Base-by-base conservation (phyloP, 2,888 invertebrate genomes). In the Rhamphomyia laevipes region DNA sequence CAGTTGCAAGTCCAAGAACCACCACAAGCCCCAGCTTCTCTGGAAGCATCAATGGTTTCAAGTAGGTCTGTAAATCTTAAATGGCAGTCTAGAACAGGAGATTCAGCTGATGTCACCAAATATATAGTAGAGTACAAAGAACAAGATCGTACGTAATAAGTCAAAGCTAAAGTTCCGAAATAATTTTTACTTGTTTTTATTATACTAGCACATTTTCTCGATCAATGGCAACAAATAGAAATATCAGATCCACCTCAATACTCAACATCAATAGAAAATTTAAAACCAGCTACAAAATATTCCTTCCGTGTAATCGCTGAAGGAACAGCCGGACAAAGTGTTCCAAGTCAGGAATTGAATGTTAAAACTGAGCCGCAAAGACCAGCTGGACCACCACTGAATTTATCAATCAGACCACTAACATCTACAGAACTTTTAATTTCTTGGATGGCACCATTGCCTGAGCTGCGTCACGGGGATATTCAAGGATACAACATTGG, bases 401-500 rank as follows among this genome's bases (percentile, higher is more conserved):
- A 78, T 65, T 70, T 82, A n/a, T 74, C 76, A 27, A 82, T 81
- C 1, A 72, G 82, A 44, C 78, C 86, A 1, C 72, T 84, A 16
- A 83, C 84, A 0, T 85, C 86, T 7, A 82, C 82, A 3, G 82
- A 84, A 63, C 72, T 87, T 12, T 69, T 82, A 33, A 78, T 87
- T 11, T 82, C 81, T 10, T 87, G 87, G 81, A 73, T 80, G 55
- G 82, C 86, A 1, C 87, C 87, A 0, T 59, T 80, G 15, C 68
- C 75, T 0, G 83, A 84, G 58, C 64, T 83, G 27, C 74, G 83
- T 43, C 84, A 88, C 62, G 87, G 87, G 1, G 80, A 84, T 55
- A 78, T 86, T 51, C 77, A 81, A 58, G 86, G 86, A 21, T 87
- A 83, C 62, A 84, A 85, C 64, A 77, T 88, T 18, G 86, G 70